These are phyloP conservation scores for Anoplius nigerrimus DNA, from an alignment of 2,888 invertebrate species.

Conservation along the genomic window DNA sequence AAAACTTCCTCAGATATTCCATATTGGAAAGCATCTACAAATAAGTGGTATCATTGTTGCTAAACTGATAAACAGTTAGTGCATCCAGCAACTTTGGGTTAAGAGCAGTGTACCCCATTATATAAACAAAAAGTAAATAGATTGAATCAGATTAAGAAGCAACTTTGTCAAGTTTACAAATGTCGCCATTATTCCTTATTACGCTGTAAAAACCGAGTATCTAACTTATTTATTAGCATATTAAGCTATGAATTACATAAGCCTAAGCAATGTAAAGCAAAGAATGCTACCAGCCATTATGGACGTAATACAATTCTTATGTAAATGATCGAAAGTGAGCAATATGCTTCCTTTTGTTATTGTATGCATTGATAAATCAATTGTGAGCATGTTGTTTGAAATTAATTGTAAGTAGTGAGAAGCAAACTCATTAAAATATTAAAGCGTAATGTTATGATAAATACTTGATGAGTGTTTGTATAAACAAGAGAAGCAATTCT, in stretches of 20 bases:
- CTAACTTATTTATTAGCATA: conserved; percentile 34
- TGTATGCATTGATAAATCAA: conserved; percentile 6
- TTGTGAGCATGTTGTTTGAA: background rate
- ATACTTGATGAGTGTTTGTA: conserved; percentile 26
- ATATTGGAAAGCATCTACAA: conserved; percentile 8
- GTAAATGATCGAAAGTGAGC: background rate
- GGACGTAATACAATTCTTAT: conserved; percentile 6
- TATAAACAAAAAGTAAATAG: conserved; percentile 2
- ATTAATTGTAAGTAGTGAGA: background rate
- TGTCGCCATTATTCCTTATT: conserved; percentile 14
- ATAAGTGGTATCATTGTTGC: conserved; percentile 13
- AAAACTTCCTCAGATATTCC: conserved; percentile 17
- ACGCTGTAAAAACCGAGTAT: conserved; percentile 28
- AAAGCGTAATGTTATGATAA: conserved; percentile 29
- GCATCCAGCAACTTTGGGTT: background rate
- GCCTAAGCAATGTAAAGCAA: background rate
- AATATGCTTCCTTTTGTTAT: background rate
- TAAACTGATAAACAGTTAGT: conserved; percentile 27
- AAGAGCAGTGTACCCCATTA: conserved; percentile 15
- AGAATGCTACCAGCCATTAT: conserved; percentile 9
- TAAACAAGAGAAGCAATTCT: conserved; percentile 41
- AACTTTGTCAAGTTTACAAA: conserved; percentile 31
- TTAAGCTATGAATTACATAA: background rate
- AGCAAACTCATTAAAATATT: conserved; percentile 32
- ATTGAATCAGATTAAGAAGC: background rate